phyloP scores from a whole-genome alignment of 2,113 vertebrate genomes.

The Fregetta grallaria region DNA sequence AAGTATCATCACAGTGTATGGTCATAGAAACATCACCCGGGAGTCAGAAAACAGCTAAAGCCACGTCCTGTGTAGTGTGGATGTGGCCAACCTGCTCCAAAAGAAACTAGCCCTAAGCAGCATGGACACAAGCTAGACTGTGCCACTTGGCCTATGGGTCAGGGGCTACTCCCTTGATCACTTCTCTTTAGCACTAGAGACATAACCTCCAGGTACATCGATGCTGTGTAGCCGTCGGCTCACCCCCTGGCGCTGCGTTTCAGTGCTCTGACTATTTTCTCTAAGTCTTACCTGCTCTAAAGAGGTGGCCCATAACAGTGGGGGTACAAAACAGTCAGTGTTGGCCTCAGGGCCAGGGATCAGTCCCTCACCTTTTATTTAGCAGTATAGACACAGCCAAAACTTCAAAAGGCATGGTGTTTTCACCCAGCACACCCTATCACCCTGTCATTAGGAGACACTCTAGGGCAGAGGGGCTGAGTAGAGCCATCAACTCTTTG shows the following conservation, averaged over 20 bases:
- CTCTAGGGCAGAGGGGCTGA: neutral
- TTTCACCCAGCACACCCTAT: neutral
- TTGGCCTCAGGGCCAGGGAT: neutral
- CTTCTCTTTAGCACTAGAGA: neutral
- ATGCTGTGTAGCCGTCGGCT: neutral
- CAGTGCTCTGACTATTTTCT: neutral
- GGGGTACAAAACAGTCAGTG: neutral
- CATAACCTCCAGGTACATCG: neutral
- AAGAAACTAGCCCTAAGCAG: neutral
- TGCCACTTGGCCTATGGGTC: neutral
- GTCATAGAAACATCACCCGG: neutral
- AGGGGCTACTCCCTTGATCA: neutral
- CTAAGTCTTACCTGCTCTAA: neutral
- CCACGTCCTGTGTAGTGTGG: fast-evolving
- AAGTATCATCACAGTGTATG: neutral
- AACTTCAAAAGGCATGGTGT: neutral
- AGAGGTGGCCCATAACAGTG: neutral
- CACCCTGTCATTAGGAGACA: neutral
- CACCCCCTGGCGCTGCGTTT: neutral
- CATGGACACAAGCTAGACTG: neutral
- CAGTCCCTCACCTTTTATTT: neutral
- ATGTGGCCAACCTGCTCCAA: neutral
- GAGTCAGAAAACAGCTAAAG: neutral
- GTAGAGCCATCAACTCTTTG: neutral
- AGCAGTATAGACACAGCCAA: neutral